phyloP scores from a whole-genome alignment of 1,140 invertebrate genomes.

The Apis laboriosa region DNA sequence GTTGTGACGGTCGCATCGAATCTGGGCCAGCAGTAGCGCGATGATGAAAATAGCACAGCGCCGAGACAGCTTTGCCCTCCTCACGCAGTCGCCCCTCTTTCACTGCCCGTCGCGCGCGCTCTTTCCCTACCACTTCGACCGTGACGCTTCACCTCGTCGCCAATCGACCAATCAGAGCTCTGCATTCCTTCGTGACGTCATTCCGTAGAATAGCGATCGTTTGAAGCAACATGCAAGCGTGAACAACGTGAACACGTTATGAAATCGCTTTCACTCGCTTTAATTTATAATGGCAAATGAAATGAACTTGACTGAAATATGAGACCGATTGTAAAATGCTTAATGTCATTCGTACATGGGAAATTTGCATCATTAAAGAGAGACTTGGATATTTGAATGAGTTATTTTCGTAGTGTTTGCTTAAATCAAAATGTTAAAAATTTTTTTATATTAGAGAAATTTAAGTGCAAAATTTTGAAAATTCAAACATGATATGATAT shows the following conservation, averaged over 20 bases:
- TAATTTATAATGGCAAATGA: not conserved
- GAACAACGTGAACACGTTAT: conserved; percentile 14
- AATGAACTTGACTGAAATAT: not conserved
- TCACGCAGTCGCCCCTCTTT: conserved; percentile 12
- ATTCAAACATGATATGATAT: too few relatives aligned
- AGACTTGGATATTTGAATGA: too few relatives aligned
- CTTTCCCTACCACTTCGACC: not conserved
- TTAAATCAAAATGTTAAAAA: too few relatives aligned
- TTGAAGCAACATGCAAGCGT: not conserved
- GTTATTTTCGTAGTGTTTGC: too few relatives aligned
- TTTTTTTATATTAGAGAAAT: too few relatives aligned
- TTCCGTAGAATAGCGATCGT: not conserved
- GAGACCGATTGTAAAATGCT: not conserved
- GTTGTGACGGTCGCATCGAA: conserved; percentile 69
- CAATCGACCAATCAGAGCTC: conserved; percentile 15
- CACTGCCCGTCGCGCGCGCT: conserved; percentile 5
- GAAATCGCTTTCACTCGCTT: not conserved
- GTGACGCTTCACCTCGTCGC: conserved; percentile 4
- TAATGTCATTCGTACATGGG: not conserved
- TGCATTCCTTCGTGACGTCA: conserved; percentile 47
- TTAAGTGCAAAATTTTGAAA: too few relatives aligned
- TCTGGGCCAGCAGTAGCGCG: conserved; percentile 74
- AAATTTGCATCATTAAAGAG: not conserved
- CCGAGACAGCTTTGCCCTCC: conserved; percentile 61
- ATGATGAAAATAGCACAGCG: conserved; percentile 76